These are phyloP conservation scores for Ptilodon capucinus DNA, from an alignment of 2,888 invertebrate genomes.

Conservation along the genomic window DNA sequence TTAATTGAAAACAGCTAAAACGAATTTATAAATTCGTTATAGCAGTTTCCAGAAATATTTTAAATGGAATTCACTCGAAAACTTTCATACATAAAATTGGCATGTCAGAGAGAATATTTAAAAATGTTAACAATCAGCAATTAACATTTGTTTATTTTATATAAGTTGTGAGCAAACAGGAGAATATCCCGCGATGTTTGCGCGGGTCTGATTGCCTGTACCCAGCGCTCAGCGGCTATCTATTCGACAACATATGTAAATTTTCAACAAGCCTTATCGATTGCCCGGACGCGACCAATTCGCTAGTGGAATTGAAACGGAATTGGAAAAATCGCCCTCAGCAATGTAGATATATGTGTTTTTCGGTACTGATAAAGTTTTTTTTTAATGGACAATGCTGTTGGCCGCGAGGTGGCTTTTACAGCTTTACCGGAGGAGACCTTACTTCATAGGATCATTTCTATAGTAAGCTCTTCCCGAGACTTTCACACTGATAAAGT, in stretches of 20 bases:
- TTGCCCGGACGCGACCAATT: slow-evolving; percentile 71
- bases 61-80: no score
- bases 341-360: slow-evolving; percentile 40
- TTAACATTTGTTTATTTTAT: slow-evolving; percentile 52
- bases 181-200: slow-evolving; percentile 54
- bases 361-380: slow-evolving; percentile 24
- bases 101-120: slow-evolving; percentile 24
- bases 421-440: no score
- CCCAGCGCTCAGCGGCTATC: slow-evolving; percentile 47
- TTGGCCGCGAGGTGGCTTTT: no score
- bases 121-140: slow-evolving; percentile 35
- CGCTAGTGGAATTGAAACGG: slow-evolving; percentile 62
- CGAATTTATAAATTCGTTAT: no score
- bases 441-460: no score
- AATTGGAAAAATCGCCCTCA: slow-evolving; percentile 70
- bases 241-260: slow-evolving; percentile 71
- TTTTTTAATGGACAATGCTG: no score
- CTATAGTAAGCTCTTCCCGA: no score
- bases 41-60: no score
- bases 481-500: no score
- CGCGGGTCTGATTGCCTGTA: slow-evolving; percentile 68
- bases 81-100: neutral
- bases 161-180: slow-evolving; percentile 55
- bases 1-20: no score
- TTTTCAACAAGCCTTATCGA: slow-evolving; percentile 77